phyloP scores from a whole-genome alignment of 2,888 invertebrate genomes.

The Ochropleura leucogaster region DNA sequence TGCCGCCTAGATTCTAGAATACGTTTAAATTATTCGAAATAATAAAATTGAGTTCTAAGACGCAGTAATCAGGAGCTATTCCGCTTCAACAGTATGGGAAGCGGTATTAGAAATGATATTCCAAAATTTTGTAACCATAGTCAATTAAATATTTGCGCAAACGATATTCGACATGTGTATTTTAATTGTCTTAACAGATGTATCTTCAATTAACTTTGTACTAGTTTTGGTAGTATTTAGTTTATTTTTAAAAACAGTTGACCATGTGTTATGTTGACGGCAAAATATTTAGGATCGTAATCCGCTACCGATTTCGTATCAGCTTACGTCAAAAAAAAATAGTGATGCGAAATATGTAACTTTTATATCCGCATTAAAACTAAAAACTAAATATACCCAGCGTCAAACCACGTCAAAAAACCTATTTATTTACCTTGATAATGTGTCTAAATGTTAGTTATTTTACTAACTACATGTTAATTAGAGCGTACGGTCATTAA shows the following conservation, averaged over 20 bases:
- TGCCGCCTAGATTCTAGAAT: conserved; percentile 50
- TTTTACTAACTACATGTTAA: conserved; percentile 77
- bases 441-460: conserved; percentile 67
- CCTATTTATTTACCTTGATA: conserved; percentile 64
- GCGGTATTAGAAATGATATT: conserved; percentile 22
- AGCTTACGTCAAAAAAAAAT: conserved; percentile 34
- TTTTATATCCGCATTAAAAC: conserved; percentile 49
- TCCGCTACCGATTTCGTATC: conserved; percentile 17
- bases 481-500: conserved; percentile 83
- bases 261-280: not conserved
- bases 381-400: conserved; percentile 50
- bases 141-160: conserved; percentile 31
- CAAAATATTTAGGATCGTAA: not conserved
- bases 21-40: conserved; percentile 40
- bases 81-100: not conserved
- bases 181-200: conserved; percentile 55
- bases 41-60: not conserved
- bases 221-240: conserved; percentile 22
- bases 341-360: conserved; percentile 28
- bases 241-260: not conserved
- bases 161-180: conserved; percentile 45
- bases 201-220: conserved; percentile 37
- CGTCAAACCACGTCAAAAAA: conserved; percentile 64
- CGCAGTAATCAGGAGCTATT: not conserved
- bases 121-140: conserved; percentile 6